These are phyloP conservation scores for Lepidocolaptes lacrymiger DNA, from an alignment of 2,797 vertebrate species.

Conservation along the genomic window DNA sequence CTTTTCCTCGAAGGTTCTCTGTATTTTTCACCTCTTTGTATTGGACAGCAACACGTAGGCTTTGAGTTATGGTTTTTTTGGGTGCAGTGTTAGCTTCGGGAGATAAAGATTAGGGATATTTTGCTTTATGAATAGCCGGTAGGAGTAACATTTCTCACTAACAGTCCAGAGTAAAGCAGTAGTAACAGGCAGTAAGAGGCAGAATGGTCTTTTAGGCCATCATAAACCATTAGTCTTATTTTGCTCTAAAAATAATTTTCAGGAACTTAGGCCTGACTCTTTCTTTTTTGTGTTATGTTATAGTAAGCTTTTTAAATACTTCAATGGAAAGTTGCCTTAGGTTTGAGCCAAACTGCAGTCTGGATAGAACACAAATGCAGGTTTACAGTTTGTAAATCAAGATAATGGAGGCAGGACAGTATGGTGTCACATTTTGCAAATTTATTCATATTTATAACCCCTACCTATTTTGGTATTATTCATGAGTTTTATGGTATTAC, in stretches of 20 bases:
- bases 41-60: not conserved
- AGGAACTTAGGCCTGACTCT: not conserved
- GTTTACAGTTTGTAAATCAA: constrained; percentile 13
- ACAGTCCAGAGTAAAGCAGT: not conserved
- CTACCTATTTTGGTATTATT: not conserved
- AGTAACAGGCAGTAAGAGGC: not conserved
- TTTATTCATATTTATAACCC: not conserved
- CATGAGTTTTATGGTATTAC: not conserved
- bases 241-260: constrained; percentile 18
- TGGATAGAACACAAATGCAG: not conserved
- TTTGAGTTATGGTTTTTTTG: not conserved
- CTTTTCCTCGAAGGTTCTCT: not conserved
- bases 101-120: not conserved
- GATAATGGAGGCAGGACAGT: not conserved
- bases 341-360: not conserved
- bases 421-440: not conserved
- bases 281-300: not conserved
- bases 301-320: not conserved
- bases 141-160: not conserved
- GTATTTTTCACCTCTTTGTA: not conserved
- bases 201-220: not conserved
- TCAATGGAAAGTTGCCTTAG: not conserved
- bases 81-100: not conserved
- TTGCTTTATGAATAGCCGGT: not conserved
- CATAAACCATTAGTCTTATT: not conserved